Conservation (phyloP, 2,888 invertebrate genomes). For the Steinernema carpocapsae region DNA sequence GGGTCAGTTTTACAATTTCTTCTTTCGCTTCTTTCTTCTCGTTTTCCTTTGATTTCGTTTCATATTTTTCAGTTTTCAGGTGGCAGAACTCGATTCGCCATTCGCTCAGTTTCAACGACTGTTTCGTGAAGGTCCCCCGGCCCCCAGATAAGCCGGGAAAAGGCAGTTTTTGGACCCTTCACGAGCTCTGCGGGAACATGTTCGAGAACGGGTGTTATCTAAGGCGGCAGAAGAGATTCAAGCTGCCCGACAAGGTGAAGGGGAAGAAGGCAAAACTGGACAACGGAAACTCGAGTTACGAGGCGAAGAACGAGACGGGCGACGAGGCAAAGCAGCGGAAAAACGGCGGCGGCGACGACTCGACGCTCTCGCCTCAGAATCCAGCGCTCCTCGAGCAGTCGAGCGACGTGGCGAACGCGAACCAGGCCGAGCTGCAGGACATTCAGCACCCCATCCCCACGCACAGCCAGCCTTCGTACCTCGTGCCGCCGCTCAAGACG, state of each 20-base stretch:
- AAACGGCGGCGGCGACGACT: background rate
- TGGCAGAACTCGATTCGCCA: constrained; percentile 99
- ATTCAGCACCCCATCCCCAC: constrained; percentile 25
- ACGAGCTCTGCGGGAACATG: constrained; percentile 96
- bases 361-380: background rate
- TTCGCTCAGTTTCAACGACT: constrained; percentile 96
- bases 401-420: background rate
- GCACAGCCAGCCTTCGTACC: background rate
- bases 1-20: constrained; percentile 36
- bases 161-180: constrained; percentile 97
- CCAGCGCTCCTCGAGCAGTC: background rate
- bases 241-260: constrained; percentile 80
- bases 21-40: background rate
- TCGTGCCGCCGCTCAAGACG: background rate
- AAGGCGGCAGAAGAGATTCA: constrained; percentile 94
- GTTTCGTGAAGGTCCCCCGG: constrained; percentile 87
- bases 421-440: background rate
- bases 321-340: background rate
- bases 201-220: constrained; percentile 98
- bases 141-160: constrained; percentile 98
- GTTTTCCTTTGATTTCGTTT: background rate
- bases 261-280: constrained; percentile 28
- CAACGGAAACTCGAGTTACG: constrained; percentile 28
- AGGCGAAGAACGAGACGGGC: constrained; percentile 1
- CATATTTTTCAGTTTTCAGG: constrained; percentile 30